Conservation (phyloP, 1,140 invertebrate species). For the Thaumatotibia leucotreta region DNA sequence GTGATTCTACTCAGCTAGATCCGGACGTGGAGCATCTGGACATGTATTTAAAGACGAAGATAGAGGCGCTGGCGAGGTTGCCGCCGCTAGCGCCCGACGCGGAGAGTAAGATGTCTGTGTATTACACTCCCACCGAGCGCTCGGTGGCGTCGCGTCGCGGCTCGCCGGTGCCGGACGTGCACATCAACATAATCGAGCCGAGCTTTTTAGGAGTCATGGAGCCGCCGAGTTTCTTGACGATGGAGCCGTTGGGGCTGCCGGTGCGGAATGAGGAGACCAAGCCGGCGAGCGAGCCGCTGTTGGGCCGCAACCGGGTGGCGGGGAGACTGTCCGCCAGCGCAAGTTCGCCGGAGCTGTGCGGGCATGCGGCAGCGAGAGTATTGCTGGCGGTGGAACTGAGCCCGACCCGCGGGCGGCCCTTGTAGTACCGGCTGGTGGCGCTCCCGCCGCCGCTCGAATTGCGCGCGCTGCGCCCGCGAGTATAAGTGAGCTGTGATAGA, state of each 20-base stretch:
- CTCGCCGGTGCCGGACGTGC: conserved; percentile 68
- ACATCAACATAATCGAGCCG: conserved; percentile 80
- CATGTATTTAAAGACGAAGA: conserved; percentile 81
- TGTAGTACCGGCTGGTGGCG: conserved; percentile 73
- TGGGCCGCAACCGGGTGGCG: conserved; percentile 56
- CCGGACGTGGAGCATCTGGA: conserved; percentile 79
- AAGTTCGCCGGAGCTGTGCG: conserved; percentile 71
- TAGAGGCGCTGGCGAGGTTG: conserved; percentile 72
- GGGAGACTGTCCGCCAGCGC: conserved; percentile 57
- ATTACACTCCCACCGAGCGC: conserved; percentile 87
- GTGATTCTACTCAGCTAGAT: conserved; percentile 87
- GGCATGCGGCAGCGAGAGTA: conserved; percentile 64
- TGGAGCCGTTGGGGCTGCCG: conserved; percentile 22
- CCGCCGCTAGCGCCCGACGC: conserved; percentile 63
- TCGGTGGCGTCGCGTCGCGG: conserved; percentile 61
- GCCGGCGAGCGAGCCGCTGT: conserved; percentile 63
- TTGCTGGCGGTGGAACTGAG: conserved; percentile 65
- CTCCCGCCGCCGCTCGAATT: conserved; percentile 56
- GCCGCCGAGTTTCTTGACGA: not conserved
- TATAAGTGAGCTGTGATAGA: conserved; percentile 72
- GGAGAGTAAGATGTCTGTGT: conserved; percentile 84
- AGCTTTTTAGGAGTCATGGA: too few species aligned
- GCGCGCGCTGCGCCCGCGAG: conserved; percentile 27
- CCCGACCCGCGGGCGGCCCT: conserved; percentile 38
- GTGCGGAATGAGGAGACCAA: conserved; percentile 39